Base-by-base conservation (phyloP, 2,888 invertebrate genomes). In the Beris morrisii region DNA sequence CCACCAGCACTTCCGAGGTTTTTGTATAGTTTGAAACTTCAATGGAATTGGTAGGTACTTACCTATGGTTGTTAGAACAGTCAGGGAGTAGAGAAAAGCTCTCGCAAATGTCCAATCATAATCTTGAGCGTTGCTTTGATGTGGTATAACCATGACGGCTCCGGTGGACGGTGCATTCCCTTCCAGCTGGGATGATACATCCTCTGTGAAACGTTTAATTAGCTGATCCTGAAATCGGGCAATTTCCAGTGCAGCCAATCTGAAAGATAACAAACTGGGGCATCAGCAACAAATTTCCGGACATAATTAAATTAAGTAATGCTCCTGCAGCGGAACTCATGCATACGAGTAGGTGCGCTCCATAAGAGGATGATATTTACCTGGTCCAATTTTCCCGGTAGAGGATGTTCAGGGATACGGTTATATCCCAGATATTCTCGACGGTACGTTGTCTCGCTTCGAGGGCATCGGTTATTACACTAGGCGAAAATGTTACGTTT, bases 21-120 rank as follows among this genome's bases (percentile, higher is more conserved):
- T 3, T 38, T 38, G 38, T 22, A 22, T 22, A 22, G 22, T 22
- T 22, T 22, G 22, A 22, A 22, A 22, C 22, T 22, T 38, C 38
- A 38, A 22, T 22, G 38, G 9, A 38, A 38, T 38, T 3, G 38
- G 38, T 38, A 9, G 38, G 55, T 22, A 83, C 89, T 88, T 80
- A 93, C 93, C 93, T 78, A 93, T 92, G 69, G 93, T 96, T 58
- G 95, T 96, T 74, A 97, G 85, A 71, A 97, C 94, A 45, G 96
- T 96, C 73, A 97, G 85, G 28, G 95, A 95, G 82, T 96, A 97
- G 74, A 97, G 88, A 82, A 97, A 96, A 64, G 96, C 93, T 75
- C 90, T 88, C 65, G 93, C 92, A 79, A 93, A 89, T 79, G 90
- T 92, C 93, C 93, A 93, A 79, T 93, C 92, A 78, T 89, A 87